Base-by-base conservation (phyloP, 1,140 invertebrate species). In the Dendroctonus valens region DNA sequence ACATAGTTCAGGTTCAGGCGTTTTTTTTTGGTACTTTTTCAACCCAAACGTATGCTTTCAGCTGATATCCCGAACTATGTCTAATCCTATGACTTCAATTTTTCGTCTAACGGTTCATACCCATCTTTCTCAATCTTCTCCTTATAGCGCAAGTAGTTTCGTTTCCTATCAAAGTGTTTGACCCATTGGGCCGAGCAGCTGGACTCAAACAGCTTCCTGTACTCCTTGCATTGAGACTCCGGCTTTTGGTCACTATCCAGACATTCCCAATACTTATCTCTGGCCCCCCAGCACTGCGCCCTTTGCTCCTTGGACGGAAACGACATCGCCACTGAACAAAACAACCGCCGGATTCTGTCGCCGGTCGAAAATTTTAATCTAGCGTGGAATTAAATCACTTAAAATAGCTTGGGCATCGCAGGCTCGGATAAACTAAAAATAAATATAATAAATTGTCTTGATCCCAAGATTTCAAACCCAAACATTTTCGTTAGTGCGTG, bases 221-320 rank as follows among this genome's bases (percentile, higher is more conserved):
- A 79, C 75, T 89, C 82, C 68, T 80, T 75, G 80, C 94, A 97
- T 7, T 83, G 81, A 54, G 73, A 75, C 41, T 78, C 67, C 14
- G 70, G 71, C 70, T 71, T 78, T 68, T 80, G 79, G 65, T 72
- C 73, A 72, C 72, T 76, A 78, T 94, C 91, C 62, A 97, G 81
- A 81, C 95, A 97, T 70, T 91, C 86, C 93, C 93, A 97, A 78
- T 93, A 96, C 49, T 84, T 81, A 81, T 97, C 94, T 73, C 92
- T 84, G 64, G 89, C 83, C 68, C 81, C 80, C 93, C 94, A 97
- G 81, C 95, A 97, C 73, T 81, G 83, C 75, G 87, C 80, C 71
- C 95, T 84, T 75, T 91, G 86, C 69, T 87, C 84, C 85, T 92
- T 95, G 72, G 82, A 86, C 54, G 91, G 90, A 79, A 92, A 94